Evolutionary conservation across 2,888 invertebrate genomes (phyloP), one percentile per base, ranked within the genome.

Genomic region (Epinotia bilunana): DNA sequence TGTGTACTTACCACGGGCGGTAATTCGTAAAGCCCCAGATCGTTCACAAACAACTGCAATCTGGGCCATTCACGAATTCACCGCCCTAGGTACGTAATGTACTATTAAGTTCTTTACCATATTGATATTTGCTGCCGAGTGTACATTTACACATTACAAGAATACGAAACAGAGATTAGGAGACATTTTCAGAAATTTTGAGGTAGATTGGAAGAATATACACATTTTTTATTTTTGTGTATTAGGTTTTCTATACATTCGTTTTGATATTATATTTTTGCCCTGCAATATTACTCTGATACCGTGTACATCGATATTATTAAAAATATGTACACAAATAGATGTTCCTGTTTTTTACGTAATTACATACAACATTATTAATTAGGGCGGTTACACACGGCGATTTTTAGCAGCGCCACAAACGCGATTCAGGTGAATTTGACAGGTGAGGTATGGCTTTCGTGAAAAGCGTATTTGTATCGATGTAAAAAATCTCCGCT

Each of bases 151-250:
- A 64, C 16, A 33, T 16, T 33, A 53, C 9, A n/a, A 55, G 18
- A 43, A 28, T 23, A 46, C 2, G 18, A 20, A 12, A 53, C n/a
- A 20, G 55, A 55, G 3, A 12, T 20, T 20, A 39, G 6, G 33
- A 13, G 18, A 13, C 0, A 55, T 2, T 67, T 67, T 67, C 13
- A 20, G 20, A 49, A 49, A 58, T 57, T 68, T 58, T 11, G 68
- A 68, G 68, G 68, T 58, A 68, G 68, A 64, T 28, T n/a, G 53
- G 65, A 46, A 68, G 43, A 43, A 58, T 20, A 62, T 16, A 64
- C 5, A 64, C 57, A 7, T 58, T 12, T 11, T 9, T 9, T 23
- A 3, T 57, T 12, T 20, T 20, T 57, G 12, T 60, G 2, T 3
- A 58, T 23, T n/a, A n/a, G 46, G 3, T 39, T 60, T 23, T 16